Percentiles rank a stretch among this genome's conserved stretches.
phyloP scores from a whole-genome alignment of 2,797 vertebrate species.

The Taenioides sp. region DNA sequence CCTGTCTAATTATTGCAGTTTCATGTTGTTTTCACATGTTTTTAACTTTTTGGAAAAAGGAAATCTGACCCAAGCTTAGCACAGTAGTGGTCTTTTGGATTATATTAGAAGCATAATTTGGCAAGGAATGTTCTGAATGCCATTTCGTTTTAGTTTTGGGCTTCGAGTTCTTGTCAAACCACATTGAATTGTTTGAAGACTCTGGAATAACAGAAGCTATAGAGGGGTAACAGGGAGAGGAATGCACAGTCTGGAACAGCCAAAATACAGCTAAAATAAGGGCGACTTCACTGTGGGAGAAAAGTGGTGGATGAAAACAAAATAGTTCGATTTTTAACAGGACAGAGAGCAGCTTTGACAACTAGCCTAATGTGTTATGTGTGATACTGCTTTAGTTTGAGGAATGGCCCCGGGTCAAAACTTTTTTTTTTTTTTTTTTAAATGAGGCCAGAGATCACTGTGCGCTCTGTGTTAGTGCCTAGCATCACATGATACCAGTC shows the following conservation, averaged over 20 bases:
- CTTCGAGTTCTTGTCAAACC: constrained; percentile 51
- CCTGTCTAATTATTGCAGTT: background rate
- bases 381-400: constrained; percentile 64
- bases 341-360: constrained; percentile 71
- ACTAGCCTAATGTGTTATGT: constrained; percentile 68
- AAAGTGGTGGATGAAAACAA: background rate
- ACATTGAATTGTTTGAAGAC: constrained; percentile 40
- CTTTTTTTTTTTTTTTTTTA: constrained; percentile 16
- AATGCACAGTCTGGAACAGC: constrained; percentile 27
- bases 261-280: background rate
- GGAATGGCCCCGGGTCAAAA: constrained; percentile 28
- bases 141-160: constrained; percentile 35
- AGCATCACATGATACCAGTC: constrained; percentile 66
- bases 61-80: background rate
- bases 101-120: constrained; percentile 16
- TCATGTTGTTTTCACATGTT: constrained; percentile 2
- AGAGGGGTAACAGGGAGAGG: constrained; percentile 24
- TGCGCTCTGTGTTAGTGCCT: constrained; percentile 48
- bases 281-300: background rate
- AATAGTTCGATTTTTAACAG: constrained; percentile 45
- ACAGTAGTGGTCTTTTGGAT: constrained; percentile 8
- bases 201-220: constrained; percentile 25
- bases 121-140: constrained; percentile 53
- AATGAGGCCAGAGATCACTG: constrained; percentile 49
- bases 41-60: constrained; percentile 2